phyloP scores from a whole-genome alignment of 30 jellyfish, hydroid and myxozoan genomes.

The Catostylus mosaicus region DNA sequence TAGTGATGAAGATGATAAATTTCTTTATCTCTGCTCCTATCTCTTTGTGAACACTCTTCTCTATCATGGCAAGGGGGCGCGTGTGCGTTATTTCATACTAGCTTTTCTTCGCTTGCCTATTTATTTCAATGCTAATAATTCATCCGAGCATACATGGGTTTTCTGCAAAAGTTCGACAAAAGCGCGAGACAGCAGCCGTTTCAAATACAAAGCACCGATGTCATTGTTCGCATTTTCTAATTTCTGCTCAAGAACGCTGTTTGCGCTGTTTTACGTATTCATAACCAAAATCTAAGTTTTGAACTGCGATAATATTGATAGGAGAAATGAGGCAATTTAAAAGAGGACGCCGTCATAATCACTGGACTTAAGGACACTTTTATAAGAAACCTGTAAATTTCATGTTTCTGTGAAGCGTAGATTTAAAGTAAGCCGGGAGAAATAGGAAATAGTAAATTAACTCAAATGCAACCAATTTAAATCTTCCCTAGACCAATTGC shows the following conservation, averaged over 20 bases:
- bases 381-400: too few species aligned
- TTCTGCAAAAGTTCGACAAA: conserved; percentile 13
- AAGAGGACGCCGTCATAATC: too few species aligned
- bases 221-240: not conserved
- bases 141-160: conserved; percentile 31
- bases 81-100: conserved; percentile 43
- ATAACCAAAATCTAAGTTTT: too few species aligned
- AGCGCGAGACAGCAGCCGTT: conserved; percentile 28
- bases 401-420: too few species aligned
- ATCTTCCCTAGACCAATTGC: too few species aligned
- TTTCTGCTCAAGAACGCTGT: not conserved
- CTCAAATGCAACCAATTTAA: too few species aligned
- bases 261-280: not conserved
- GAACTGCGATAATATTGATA: too few species aligned
- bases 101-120: conserved; percentile 15
- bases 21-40: conserved; percentile 50
- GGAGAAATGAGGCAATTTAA: too few species aligned
- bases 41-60: conserved; percentile 54
- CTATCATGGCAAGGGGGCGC: conserved; percentile 71
- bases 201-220: not conserved
- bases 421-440: too few species aligned
- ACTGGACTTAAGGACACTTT: too few species aligned
- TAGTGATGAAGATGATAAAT: conserved; percentile 47
- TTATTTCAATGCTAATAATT: conserved; percentile 19
- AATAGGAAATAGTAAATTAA: too few species aligned